A percentile compares a stretch with the other conserved stretches of the same genome.
Conservation (phyloP, 1,140 invertebrate species). For the Drosophila virilis region DNA sequence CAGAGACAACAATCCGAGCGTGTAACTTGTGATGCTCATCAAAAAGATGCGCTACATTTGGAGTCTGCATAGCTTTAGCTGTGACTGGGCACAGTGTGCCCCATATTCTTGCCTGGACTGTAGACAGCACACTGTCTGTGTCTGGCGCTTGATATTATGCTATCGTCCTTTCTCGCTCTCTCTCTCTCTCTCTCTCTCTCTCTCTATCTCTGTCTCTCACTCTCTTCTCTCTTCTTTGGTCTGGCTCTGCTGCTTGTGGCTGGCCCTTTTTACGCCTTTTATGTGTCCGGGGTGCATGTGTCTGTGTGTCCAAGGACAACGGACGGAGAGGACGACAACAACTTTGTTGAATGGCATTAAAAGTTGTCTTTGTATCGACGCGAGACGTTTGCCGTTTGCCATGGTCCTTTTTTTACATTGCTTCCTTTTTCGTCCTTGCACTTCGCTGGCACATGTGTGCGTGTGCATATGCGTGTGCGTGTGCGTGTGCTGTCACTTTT, state of each 20-base stretch:
- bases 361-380: slow-evolving; percentile 64
- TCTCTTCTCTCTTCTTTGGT: neutral
- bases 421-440: slow-evolving; percentile 45
- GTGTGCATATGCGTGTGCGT: slow-evolving; percentile 1
- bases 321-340: slow-evolving; percentile 35
- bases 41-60: slow-evolving; percentile 43
- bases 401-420: slow-evolving; percentile 7
- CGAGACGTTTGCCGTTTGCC: slow-evolving; percentile 35
- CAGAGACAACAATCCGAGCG: slow-evolving; percentile 9
- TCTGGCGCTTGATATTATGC: neutral
- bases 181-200: neutral
- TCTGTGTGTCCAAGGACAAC: slow-evolving; percentile 39
- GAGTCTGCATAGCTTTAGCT: slow-evolving; percentile 8
- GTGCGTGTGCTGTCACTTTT: slow-evolving; percentile 51
- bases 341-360: slow-evolving; percentile 76
- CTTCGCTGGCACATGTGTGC: slow-evolving; percentile 16
- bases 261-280: slow-evolving; percentile 66
- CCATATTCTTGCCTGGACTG: neutral
- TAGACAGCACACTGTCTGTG: slow-evolving; percentile 1
- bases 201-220: neutral
- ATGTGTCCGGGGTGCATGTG: slow-evolving; percentile 41
- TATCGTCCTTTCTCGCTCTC: neutral
- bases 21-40: slow-evolving; percentile 46
- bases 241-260: slow-evolving; percentile 23
- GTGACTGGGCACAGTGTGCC: neutral